These are phyloP conservation scores for Anoncus sp. DNA, from an alignment of 2,888 invertebrate species.

Conservation along the genomic window DNA sequence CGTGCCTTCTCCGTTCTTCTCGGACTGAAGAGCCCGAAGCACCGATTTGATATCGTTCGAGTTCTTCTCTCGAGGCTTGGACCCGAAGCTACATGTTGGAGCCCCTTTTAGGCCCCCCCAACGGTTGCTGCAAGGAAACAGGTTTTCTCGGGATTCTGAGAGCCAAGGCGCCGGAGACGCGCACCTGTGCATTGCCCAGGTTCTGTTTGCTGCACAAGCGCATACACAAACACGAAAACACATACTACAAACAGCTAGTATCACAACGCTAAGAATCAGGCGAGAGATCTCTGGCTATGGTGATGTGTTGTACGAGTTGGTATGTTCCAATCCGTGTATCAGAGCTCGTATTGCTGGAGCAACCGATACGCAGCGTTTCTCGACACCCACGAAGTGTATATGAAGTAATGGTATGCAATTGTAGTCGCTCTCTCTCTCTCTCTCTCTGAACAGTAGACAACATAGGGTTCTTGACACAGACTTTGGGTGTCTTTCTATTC, in stretches of 20 bases:
- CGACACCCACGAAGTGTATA: conserved; percentile 50
- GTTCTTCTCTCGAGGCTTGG: conserved; percentile 73
- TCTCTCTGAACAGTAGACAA: background rate
- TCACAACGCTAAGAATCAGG: conserved; percentile 27
- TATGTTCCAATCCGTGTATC: conserved; percentile 30
- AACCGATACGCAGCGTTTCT: conserved; percentile 38
- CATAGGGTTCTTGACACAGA: background rate
- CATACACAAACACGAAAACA: background rate
- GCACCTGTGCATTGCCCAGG: conserved; percentile 60
- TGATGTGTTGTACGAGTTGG: conserved; percentile 6
- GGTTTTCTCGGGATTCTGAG: conserved; percentile 57
- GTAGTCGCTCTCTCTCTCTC: background rate
- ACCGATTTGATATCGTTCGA: conserved; percentile 78
- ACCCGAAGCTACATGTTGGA: conserved; percentile 78
- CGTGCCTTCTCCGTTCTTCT: background rate
- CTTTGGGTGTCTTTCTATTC: background rate
- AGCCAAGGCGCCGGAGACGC: conserved; percentile 57
- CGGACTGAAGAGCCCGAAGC: conserved; percentile 75
- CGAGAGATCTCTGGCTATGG: conserved; percentile 28
- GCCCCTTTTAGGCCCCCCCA: conserved; percentile 22
- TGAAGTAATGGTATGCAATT: conserved; percentile 23
- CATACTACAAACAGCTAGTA: conserved; percentile 21
- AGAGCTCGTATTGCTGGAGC: background rate
- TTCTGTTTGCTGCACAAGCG: conserved; percentile 37
- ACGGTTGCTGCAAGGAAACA: conserved; percentile 61